Evolutionary conservation across 1,140 invertebrate species (phyloP).

Genomic region (Rhynchophorus ferrugineus): DNA sequence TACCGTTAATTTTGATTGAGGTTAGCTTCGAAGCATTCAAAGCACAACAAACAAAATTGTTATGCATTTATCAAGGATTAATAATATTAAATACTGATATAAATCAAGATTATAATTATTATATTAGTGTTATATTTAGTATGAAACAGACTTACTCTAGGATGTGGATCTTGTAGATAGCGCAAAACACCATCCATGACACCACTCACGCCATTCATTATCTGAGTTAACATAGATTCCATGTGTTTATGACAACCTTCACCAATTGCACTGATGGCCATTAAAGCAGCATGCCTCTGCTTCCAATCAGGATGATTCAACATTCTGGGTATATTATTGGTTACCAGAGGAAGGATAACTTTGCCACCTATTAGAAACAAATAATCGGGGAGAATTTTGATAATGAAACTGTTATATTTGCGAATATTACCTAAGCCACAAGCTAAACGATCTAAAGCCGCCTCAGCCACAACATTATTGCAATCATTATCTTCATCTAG

Average conservation of each 20-base stretch:
- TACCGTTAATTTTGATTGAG: no score
- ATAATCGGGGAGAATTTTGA: constrained; percentile 5
- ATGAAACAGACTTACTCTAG: constrained; percentile 46
- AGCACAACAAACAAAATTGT: no score
- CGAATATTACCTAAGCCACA: constrained; percentile 85
- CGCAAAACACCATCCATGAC: constrained; percentile 56
- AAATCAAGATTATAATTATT: no score
- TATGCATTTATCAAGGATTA: no score
- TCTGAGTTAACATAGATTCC: constrained; percentile 84
- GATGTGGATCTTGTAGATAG: constrained; percentile 57
- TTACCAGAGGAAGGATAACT: constrained; percentile 83
- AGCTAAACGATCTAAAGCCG: constrained; percentile 90
- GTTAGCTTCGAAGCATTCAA: no score
- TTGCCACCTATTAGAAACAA: constrained; percentile 57
- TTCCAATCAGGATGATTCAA: constrained; percentile 76
- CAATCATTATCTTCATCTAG: constrained; percentile 81
- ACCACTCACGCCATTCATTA: constrained; percentile 83
- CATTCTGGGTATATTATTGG: constrained; percentile 80
- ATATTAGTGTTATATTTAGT: no score
- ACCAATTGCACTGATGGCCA: constrained; percentile 96
- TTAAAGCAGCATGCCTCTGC: constrained; percentile 88
- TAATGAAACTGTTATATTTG: no score
- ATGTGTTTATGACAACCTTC: constrained; percentile 98
- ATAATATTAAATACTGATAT: no score
- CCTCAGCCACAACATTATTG: constrained; percentile 92